These are phyloP conservation scores for Lysiphlebus fabarum DNA, from an alignment of 1,140 invertebrate genomes.

Conservation along the genomic window DNA sequence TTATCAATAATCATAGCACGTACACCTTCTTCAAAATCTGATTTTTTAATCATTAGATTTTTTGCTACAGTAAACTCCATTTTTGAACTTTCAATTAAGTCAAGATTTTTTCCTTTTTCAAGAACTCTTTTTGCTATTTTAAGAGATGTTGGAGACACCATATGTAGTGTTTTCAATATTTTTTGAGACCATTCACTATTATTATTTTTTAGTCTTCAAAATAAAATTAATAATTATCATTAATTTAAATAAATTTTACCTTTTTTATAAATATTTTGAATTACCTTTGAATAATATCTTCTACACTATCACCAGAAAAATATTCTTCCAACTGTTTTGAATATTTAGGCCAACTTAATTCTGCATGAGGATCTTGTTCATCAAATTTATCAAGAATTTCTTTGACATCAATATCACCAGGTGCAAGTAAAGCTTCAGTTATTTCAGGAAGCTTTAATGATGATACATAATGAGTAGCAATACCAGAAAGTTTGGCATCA, in stretches of 20 bases:
- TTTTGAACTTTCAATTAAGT: too few relatives aligned
- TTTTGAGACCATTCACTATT: too few relatives aligned
- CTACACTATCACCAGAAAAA: constrained; percentile 73
- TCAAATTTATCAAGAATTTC: constrained; percentile 61
- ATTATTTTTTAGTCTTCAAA: not conserved
- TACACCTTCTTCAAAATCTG: too few relatives aligned
- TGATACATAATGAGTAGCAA: constrained; percentile 89
- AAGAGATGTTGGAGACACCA: too few relatives aligned
- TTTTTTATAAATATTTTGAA: constrained; percentile 51
- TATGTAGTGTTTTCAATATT: too few relatives aligned
- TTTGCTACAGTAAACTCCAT: too few relatives aligned
- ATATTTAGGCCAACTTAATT: constrained; percentile 73
- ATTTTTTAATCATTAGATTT: too few relatives aligned
- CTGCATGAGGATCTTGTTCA: constrained; percentile 51
- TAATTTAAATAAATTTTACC: not conserved
- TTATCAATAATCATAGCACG: too few relatives aligned
- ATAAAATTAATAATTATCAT: not conserved
- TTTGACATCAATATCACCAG: constrained; percentile 61
- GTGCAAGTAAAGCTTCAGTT: constrained; percentile 64
- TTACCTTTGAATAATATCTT: constrained; percentile 68
- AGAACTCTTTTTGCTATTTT: too few relatives aligned
- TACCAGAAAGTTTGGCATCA: constrained; percentile 85
- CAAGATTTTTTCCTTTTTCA: too few relatives aligned
- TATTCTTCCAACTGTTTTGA: constrained; percentile 78
- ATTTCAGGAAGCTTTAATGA: constrained; percentile 67